A percentile compares a stretch with the other conserved stretches of the same genome.
Conservation (phyloP, 1,140 invertebrate species). For the Triops longicaudatus region DNA sequence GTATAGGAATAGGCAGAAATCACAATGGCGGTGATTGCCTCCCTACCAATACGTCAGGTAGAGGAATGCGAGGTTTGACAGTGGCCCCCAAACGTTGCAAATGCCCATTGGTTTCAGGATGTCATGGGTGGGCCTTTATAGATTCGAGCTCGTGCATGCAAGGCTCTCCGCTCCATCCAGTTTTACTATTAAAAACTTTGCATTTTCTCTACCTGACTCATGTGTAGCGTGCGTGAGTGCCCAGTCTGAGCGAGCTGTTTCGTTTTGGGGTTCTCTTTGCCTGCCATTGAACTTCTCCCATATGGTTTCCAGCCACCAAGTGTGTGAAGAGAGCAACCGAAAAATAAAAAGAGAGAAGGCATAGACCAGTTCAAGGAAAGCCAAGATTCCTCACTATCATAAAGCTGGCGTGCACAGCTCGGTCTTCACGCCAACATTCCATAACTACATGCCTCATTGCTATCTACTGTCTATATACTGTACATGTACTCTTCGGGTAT, state of each 20-base stretch:
- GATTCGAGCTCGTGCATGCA: slow-evolving; percentile 4
- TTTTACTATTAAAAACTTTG: not conserved
- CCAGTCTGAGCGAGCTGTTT: not conserved
- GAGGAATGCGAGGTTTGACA: slow-evolving; percentile 4
- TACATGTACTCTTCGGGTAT: not conserved
- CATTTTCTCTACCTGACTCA: not conserved
- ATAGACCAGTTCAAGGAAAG: not conserved
- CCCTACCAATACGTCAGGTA: slow-evolving; percentile 6
- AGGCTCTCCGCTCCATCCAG: not conserved
- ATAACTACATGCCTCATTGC: not conserved
- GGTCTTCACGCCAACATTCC: not conserved
- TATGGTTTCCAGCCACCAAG: not conserved
- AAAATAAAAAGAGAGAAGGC: not conserved
- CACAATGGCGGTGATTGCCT: slow-evolving; percentile 10
- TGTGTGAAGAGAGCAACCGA: not conserved
- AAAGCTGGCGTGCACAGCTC: not conserved
- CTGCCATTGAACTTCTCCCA: not conserved
- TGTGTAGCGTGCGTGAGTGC: not conserved
- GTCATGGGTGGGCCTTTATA: not conserved
- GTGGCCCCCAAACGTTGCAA: slow-evolving; percentile 10
- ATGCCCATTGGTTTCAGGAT: slow-evolving; percentile 8
- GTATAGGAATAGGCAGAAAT: not conserved
- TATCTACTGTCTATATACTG: not conserved
- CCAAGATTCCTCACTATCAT: not conserved
- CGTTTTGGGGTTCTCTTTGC: not conserved